Conservation (phyloP, 2,888 invertebrate genomes). For the Physocephala rufipes region DNA sequence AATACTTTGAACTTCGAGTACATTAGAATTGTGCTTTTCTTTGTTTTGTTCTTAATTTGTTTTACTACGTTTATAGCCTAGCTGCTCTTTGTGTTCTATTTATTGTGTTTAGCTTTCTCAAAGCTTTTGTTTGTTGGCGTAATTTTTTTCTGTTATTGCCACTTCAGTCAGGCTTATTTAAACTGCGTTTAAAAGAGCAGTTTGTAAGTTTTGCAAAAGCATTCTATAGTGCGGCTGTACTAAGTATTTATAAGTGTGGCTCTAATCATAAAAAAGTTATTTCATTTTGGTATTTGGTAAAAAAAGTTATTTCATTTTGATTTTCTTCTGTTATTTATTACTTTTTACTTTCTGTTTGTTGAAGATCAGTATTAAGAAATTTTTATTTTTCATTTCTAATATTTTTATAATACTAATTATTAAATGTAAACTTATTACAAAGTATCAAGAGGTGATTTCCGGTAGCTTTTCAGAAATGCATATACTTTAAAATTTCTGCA, state of each 20-base stretch:
- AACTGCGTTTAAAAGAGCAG: background rate
- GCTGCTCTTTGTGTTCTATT: slow-evolving; percentile 9
- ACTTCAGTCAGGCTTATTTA: slow-evolving; percentile 22
- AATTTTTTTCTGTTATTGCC: background rate
- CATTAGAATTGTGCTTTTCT: slow-evolving; percentile 31
- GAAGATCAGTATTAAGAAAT: no score
- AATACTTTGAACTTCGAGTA: slow-evolving; percentile 25
- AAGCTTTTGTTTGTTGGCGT: slow-evolving; percentile 4
- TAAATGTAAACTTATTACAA: no score
- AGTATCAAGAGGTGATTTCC: no score
- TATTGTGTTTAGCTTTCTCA: slow-evolving; percentile 17
- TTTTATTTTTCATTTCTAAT: no score
- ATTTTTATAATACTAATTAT: no score
- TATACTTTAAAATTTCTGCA: no score
- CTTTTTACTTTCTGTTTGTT: no score
- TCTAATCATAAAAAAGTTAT: background rate
- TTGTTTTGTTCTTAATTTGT: slow-evolving; percentile 9
- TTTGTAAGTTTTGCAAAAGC: slow-evolving; percentile 14
- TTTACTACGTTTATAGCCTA: background rate
- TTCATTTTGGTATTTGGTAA: no score
- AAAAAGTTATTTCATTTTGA: no score
- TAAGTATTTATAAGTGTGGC: slow-evolving; percentile 3
- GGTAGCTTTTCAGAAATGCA: no score
- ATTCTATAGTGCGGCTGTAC: slow-evolving; percentile 17
- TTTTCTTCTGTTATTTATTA: no score